Evolutionary conservation across 2,797 vertebrate species (phyloP), one percentile per base, ranked within the genome.

Genomic region (Chloroceryle inda): DNA sequence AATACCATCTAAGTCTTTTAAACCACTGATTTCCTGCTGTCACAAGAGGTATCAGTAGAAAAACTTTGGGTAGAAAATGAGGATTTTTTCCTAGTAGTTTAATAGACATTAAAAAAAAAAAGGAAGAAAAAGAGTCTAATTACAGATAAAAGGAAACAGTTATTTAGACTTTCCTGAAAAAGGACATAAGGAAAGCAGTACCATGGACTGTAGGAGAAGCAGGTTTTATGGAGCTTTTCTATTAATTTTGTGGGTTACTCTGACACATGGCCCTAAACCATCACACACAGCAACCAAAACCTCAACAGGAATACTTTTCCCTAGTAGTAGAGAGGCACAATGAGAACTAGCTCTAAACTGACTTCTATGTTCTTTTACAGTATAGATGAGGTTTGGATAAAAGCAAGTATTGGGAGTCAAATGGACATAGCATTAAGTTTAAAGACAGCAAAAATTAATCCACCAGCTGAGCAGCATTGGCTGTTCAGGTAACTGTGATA

Each of bases 261-360:
- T 63, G 24, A 47, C 29, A 38, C 0, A 4, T 7, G 79, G 45
- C 33, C 74, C 9, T 17, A 59, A 15, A 63, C 22, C 58, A 29
- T 16, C 47, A 38, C 3, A 64, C 0, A 0, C 10, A 29, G 15
- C 3, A 15, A 8, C 38, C 73, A 42, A 24, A 9, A 27, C 9
- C 37, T 11, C 45, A 6, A 5, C 5, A 38, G 45, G 55, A 88
- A 63, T 26, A 56, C 13, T 12, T 3, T 11, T 23, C 4, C 42
- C 19, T 35, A n/a, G 17, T 2, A 63, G 52, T 3, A 38, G 13
- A 63, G 22, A 27, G 3, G 8, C 35, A 81, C 38, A 47, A 12
- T 10, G 17, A 91, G 53, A 85, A 82, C 15, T 3, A 7, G 11
- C 29, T 83, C 72, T 59, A 9, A 77, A 63, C 15, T 3, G 8